A percentile compares a stretch with the other conserved stretches of the same genome.
phyloP scores from a whole-genome alignment of 2,113 vertebrate species.

The Scophthalmus maximus region DNA sequence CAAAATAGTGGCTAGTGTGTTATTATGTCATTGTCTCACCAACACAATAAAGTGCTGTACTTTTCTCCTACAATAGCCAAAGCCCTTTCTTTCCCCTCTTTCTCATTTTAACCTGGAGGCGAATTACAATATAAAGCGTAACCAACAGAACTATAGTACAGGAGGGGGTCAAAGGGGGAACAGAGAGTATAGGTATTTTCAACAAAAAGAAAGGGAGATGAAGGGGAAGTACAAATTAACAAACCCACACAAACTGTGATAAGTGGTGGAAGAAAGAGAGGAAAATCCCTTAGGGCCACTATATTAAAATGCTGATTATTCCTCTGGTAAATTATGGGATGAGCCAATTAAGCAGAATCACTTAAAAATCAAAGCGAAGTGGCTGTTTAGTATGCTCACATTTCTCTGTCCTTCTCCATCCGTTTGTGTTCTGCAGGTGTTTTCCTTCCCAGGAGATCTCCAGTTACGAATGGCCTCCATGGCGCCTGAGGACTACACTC shows the following conservation, averaged over 20 bases:
- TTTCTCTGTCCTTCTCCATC: slow-evolving; percentile 39
- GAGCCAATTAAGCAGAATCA: not conserved
- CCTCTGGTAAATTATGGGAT: not conserved
- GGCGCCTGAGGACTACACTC: slow-evolving; percentile 89
- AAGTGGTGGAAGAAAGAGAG: not conserved
- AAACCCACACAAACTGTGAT: slow-evolving; percentile 9
- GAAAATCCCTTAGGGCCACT: not conserved
- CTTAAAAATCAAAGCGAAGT: slow-evolving; percentile 4
- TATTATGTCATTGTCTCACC: slow-evolving; percentile 87
- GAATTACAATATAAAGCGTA: slow-evolving; percentile 78
- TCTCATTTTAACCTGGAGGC: slow-evolving; percentile 78
- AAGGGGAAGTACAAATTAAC: not conserved
- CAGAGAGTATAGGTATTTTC: slow-evolving; percentile 8
- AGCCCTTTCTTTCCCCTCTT: slow-evolving; percentile 77
- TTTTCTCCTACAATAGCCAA: slow-evolving; percentile 83
- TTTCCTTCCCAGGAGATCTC: slow-evolving; percentile 92
- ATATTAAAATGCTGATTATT: not conserved
- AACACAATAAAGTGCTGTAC: slow-evolving; percentile 87
- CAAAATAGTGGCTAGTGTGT: slow-evolving; percentile 85
- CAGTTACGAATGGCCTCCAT: slow-evolving; percentile 94
- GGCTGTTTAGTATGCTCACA: slow-evolving; percentile 5
- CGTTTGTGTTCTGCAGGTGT: slow-evolving; percentile 88
- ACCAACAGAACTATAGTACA: slow-evolving; percentile 73
- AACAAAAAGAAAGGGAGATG: slow-evolving; percentile 27
- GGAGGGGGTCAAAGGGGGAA: slow-evolving; percentile 3